These are phyloP conservation scores for Patiria miniata DNA, from an alignment of 35 echinoderm and acorn worm species.

Conservation along the genomic window DNA sequence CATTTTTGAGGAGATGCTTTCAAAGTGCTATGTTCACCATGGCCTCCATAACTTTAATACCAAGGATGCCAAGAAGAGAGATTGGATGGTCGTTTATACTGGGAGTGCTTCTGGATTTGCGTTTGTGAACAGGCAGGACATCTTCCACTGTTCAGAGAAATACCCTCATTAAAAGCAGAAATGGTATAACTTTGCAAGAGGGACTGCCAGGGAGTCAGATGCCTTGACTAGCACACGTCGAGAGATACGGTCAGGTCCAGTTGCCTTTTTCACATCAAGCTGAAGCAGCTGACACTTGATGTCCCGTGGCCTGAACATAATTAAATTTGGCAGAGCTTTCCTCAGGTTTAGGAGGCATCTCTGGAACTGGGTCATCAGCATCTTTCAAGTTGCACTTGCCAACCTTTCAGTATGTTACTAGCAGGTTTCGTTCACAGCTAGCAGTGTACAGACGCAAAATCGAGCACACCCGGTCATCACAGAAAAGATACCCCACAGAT, in stretches of 20 bases:
- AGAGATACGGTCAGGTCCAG: not conserved
- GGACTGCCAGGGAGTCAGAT: not conserved
- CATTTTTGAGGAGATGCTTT: too few species aligned
- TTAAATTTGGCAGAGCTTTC: not conserved
- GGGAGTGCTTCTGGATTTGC: not conserved
- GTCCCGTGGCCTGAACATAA: not conserved
- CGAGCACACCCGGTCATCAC: too few species aligned
- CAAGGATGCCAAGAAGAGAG: not conserved
- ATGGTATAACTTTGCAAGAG: not conserved
- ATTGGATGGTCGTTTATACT: not conserved
- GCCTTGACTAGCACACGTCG: not conserved
- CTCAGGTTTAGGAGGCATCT: not conserved
- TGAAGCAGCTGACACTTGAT: not conserved
- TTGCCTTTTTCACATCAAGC: not conserved
- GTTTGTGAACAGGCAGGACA: conserved; percentile 3
- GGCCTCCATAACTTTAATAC: too few species aligned
- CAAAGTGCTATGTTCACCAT: too few species aligned
- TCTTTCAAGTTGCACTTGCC: not conserved
- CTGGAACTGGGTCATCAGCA: not conserved
- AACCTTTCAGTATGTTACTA: too few species aligned
- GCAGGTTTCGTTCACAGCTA: too few species aligned
- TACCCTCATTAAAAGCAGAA: not conserved
- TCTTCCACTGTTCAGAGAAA: not conserved
- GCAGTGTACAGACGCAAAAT: too few species aligned
- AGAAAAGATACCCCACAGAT: too few species aligned